These are phyloP conservation scores for Macropis europaea DNA, from an alignment of 2,888 invertebrate genomes.

Conservation along the genomic window DNA sequence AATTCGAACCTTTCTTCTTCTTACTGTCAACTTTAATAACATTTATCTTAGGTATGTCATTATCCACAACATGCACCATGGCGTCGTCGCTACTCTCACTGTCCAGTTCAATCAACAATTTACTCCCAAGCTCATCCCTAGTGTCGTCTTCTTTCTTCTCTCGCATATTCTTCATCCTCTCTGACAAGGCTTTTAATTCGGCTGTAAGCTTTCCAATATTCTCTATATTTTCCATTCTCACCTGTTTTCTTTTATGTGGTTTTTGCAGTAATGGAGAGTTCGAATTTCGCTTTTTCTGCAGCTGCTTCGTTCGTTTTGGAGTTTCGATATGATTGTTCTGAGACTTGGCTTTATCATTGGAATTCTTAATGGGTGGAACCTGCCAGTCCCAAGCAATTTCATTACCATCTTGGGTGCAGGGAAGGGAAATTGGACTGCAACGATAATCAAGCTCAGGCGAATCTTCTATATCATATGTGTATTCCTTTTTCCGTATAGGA, in stretches of 20 bases:
- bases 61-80: neutral
- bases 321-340: conserved; percentile 43
- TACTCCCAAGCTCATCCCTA: neutral
- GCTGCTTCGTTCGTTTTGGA: conserved; percentile 61
- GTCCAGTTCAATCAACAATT: conserved; percentile 8
- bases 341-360: neutral
- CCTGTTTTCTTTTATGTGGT: conserved; percentile 64
- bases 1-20: conserved; percentile 43
- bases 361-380: conserved; percentile 69
- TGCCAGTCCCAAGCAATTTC: conserved; percentile 82
- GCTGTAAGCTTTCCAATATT: conserved; percentile 64
- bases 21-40: neutral
- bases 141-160: neutral
- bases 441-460: conserved; percentile 55
- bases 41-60: neutral
- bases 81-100: neutral
- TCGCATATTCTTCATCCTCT: conserved; percentile 57
- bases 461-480: conserved; percentile 20
- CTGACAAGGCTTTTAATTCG: conserved; percentile 65
- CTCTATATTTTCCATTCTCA: conserved; percentile 63
- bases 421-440: conserved; percentile 71
- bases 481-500: conserved; percentile 48
- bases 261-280: conserved; percentile 69
- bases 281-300: conserved; percentile 67
- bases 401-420: conserved; percentile 78